Conservation (phyloP, 2,113 vertebrate species). For the Atherinomorus stipes region DNA sequence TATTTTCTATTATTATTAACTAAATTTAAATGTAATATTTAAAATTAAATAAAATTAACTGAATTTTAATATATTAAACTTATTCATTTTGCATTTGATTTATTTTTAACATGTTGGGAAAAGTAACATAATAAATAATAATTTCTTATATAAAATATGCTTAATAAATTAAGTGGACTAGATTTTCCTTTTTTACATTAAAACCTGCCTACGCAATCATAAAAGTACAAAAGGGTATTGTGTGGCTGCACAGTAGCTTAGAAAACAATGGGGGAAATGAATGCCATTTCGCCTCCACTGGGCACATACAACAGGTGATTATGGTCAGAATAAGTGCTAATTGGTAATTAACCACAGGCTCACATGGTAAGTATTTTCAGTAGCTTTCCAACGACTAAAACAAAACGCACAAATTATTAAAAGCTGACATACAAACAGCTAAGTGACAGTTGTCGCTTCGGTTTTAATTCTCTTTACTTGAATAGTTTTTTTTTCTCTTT, state of each 20-base stretch:
- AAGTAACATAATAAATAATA: too few species aligned
- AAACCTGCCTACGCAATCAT: background rate
- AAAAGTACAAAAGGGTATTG: background rate
- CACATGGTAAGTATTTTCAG: background rate
- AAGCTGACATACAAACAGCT: background rate
- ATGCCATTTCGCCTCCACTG: slow-evolving; percentile 37
- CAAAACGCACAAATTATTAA: background rate
- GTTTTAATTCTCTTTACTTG: background rate
- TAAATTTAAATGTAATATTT: too few species aligned
- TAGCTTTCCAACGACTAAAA: background rate
- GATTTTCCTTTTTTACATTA: background rate
- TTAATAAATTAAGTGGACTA: too few species aligned
- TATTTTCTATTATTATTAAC: too few species aligned
- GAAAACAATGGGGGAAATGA: background rate
- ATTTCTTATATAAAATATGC: too few species aligned
- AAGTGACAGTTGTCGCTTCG: background rate
- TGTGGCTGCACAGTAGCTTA: slow-evolving; percentile 11
- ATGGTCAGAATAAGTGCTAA: slow-evolving; percentile 37
- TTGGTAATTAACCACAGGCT: slow-evolving; percentile 2
- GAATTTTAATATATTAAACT: too few species aligned
- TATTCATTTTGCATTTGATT: too few species aligned
- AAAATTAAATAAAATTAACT: too few species aligned
- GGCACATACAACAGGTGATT: slow-evolving; percentile 51
- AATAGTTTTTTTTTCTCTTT: background rate
- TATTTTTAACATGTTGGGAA: too few species aligned